Conservation (phyloP, 2,797 vertebrate genomes). For the Clarias pachynema region DNA sequence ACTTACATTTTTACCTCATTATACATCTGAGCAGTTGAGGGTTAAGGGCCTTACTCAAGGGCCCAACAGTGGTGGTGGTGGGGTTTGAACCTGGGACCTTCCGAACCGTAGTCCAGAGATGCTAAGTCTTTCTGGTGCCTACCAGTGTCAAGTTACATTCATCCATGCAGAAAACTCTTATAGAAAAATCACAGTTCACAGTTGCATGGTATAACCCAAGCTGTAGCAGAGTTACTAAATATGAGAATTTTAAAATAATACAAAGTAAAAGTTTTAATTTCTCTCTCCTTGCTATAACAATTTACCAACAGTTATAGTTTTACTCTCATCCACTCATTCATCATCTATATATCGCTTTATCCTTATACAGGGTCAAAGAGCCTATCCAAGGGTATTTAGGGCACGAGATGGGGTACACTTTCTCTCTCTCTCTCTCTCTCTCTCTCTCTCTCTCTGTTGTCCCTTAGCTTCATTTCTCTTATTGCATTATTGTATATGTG, state of each 20-base stretch:
- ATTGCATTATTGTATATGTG: background rate
- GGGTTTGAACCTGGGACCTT: too few relatives aligned
- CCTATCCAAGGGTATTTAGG: too few relatives aligned
- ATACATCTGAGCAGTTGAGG: too few relatives aligned
- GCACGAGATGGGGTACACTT: too few relatives aligned
- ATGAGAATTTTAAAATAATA: background rate
- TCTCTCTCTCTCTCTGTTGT: constrained; percentile 12
- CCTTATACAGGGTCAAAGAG: too few relatives aligned
- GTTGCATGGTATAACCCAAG: background rate
- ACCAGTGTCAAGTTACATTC: background rate
- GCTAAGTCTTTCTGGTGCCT: too few relatives aligned
- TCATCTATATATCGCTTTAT: too few relatives aligned
- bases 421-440: background rate
- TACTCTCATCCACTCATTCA: too few relatives aligned
- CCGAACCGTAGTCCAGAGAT: too few relatives aligned
- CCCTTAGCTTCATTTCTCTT: constrained; percentile 33
- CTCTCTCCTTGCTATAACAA: background rate
- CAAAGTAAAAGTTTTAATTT: background rate
- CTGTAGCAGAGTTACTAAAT: background rate
- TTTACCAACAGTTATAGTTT: background rate
- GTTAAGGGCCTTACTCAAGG: too few relatives aligned
- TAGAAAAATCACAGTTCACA: background rate
- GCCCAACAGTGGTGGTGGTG: too few relatives aligned
- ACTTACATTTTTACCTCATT: too few relatives aligned
- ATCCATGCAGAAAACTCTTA: background rate